Base-by-base conservation (phyloP, 2,888 invertebrate genomes). In the Netelia virgata region DNA sequence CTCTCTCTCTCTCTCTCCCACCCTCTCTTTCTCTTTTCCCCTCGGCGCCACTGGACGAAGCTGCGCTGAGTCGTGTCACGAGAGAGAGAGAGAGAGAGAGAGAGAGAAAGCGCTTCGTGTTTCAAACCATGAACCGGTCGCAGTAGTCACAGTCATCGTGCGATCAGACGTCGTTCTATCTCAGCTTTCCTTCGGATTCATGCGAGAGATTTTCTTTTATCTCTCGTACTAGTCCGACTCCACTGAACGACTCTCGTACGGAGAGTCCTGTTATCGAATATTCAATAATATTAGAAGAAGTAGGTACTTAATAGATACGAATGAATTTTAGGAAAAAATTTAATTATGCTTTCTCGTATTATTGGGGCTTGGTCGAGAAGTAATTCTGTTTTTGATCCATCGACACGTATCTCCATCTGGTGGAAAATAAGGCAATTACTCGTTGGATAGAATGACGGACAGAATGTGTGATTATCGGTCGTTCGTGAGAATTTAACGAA, bases 111-210 rank as follows among this genome's bases (percentile, higher is more conserved):
- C 10, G 43, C 64, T 64, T 64, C 14, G 61, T 77, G 61, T 61
- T 66, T 61, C 63, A 3, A 50, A 72, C 10, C 14, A 64, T 18
- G 5, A 23, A 66, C 66, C 11, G 18, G 50, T 59, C 50, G 50
- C 75, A 79, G 85, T 85, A 79, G 83, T 79, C 18, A 82, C 55
- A 64, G 83, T 78, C 79, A 36, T 20, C 6, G 53, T 83, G 74
- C 28, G 85, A 82, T 85, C 80, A 84, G 85, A 77, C 85, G n/a
- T 8, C 28, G 20, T 10, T 43, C 47, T 57, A 43, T 20, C 36
- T 36, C n/a, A 23, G 20, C 53, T 57, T 59, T 47, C 10, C 63
- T 64, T 36, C 1, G 20, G 10, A 18, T 76, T 76, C 16, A 18
- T 2, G 10, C 20, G n/a, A 36, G 14, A 57, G 3, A 23, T 47